Percentiles rank a stretch among this genome's conserved stretches.
Evolutionary conservation across 2,797 vertebrate genomes (phyloP).

Genomic region (Intellagama lesueurii): DNA sequence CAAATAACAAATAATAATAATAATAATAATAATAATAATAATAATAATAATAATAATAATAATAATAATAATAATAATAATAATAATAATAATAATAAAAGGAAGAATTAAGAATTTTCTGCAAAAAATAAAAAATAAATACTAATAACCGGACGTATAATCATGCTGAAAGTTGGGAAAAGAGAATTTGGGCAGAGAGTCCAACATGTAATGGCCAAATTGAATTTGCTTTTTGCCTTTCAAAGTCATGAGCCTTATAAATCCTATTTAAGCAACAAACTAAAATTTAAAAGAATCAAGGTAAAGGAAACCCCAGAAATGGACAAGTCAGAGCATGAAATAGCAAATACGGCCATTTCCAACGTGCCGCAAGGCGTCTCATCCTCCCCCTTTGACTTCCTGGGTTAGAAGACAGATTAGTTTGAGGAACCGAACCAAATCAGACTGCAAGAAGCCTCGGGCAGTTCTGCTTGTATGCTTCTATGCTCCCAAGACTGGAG

Average conservation of each 20-base stretch:
- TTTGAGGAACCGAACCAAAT: conserved; percentile 74
- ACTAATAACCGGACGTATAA: no score
- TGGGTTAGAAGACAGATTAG: conserved; percentile 77
- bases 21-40: no score
- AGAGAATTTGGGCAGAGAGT: background rate
- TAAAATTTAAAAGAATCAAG: background rate
- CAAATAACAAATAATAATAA: no score
- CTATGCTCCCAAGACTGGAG: background rate
- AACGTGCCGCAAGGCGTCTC: conserved; percentile 68
- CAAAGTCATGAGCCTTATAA: no score
- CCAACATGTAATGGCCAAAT: background rate
- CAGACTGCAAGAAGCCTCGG: conserved; percentile 76
- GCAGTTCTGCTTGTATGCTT: conserved; percentile 61
- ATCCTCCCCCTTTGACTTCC: conserved; percentile 56
- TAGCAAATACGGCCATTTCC: conserved; percentile 78
- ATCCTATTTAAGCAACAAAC: background rate
- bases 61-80: background rate
- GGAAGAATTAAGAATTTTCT: no score
- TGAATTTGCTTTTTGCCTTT: background rate
- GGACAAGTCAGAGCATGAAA: conserved; percentile 79
- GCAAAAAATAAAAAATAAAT: no score
- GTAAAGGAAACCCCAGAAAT: conserved; percentile 15
- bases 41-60: no score
- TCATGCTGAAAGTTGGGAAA: background rate
- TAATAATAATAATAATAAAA: no score